Base-by-base conservation (phyloP, 2,888 invertebrate genomes). In the Sinohyriopsis cumingii region DNA sequence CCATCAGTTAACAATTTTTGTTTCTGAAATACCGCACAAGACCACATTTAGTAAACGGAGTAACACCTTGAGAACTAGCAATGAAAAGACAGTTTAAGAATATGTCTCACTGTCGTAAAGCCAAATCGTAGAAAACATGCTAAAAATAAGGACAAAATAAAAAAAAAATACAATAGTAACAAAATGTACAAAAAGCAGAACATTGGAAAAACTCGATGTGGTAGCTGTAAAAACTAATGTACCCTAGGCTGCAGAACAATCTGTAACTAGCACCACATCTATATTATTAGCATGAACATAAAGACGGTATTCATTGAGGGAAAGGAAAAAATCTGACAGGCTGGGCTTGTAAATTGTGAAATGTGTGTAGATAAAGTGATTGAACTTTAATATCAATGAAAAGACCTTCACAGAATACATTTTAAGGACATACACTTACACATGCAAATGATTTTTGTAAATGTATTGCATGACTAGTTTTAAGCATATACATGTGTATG, bases 51-150 rank as follows among this genome's bases (percentile, higher is more conserved):
- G 59, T 55, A 22, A 75, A 69, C 18, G 45, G 69, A 12, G 55
- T 54, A 28, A 55, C 66, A 18, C 75, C 72, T 28, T 61, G 65
- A 24, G 71, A 73, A 53, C 20, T 73, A 33, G 64, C 73, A 33
- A 12, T 71, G 18, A 67, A 73, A 20, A 60, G 71, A 54, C 71
- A 67, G 53, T 28, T 33, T 73, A 20, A 57, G 73, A 22, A 71
- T 71, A 1, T 22, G 69, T 24, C 56, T 73, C 59, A 67, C 24
- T 54, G 28, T 67, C 5, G 33, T 55, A n/a, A 67, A 28, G 53
- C 59, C 65, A 28, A n/a, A 55, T 19, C 15, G 53, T 18, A 59
- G 59, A 25, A 33, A 24, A 15, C n/a, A 63, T 55, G 56, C 56
- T n/a, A 55, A 63, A n/a, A 28, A 63, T 24, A 68, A 55, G 59